phyloP scores from a whole-genome alignment of 1,140 invertebrate genomes.

The Heliconius melpomene region DNA sequence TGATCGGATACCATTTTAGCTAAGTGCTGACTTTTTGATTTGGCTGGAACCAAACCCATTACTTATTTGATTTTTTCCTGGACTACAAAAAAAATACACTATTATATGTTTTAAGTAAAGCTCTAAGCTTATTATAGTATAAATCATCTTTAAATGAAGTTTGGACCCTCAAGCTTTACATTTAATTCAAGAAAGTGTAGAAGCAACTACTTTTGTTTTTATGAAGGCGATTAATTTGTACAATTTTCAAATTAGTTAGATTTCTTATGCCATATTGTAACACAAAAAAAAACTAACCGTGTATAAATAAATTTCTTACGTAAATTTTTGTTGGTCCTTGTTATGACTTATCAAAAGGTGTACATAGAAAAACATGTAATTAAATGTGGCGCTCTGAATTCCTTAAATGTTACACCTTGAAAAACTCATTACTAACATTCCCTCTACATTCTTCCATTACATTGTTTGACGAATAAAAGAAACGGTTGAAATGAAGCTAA shows the following conservation, averaged over 20 bases:
- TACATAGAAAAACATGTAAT: not conserved
- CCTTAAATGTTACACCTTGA: slow-evolving; percentile 24
- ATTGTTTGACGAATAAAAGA: slow-evolving; percentile 28
- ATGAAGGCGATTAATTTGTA: too few relatives aligned
- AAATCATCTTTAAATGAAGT: not conserved
- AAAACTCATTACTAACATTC: slow-evolving; percentile 30
- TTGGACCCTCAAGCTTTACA: not conserved
- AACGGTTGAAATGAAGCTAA: slow-evolving; percentile 23
- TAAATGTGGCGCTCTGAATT: not conserved
- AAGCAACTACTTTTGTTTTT: too few relatives aligned
- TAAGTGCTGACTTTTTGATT: too few relatives aligned
- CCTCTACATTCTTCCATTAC: slow-evolving; percentile 19
- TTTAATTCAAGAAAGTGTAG: too few relatives aligned
- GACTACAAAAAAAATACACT: not conserved
- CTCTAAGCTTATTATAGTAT: not conserved
- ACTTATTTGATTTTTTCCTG: too few relatives aligned
- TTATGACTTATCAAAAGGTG: not conserved
- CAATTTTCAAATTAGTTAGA: too few relatives aligned
- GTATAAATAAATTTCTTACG: not conserved
- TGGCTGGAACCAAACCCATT: too few relatives aligned
- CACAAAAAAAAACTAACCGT: not conserved
- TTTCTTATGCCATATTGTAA: too few relatives aligned
- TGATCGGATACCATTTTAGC: too few relatives aligned
- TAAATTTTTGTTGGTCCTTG: not conserved
- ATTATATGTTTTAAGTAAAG: too few relatives aligned